Evolutionary conservation across 2,113 vertebrate species (phyloP).

Genomic region (Colistium nudipinnis): DNA sequence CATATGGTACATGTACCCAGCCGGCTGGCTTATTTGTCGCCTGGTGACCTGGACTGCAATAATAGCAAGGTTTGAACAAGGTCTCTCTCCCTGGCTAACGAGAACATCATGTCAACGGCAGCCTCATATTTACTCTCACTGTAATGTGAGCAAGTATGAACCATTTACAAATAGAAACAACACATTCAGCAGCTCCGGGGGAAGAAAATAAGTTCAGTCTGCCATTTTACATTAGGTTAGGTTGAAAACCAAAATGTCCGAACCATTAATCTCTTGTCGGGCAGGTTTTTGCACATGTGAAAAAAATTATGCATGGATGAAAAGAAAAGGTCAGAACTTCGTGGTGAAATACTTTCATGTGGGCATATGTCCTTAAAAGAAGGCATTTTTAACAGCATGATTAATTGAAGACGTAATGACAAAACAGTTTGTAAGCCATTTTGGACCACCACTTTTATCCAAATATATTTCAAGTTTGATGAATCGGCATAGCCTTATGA

Average conservation of each 20-base stretch:
- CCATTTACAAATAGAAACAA: neutral
- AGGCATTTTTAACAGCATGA: too few relatives aligned
- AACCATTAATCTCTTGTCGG: neutral
- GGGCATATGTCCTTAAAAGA: neutral
- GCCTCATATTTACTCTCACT: neutral
- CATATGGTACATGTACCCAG: constrained; percentile 74
- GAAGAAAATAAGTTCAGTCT: neutral
- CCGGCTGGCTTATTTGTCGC: constrained; percentile 67
- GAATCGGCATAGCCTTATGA: neutral
- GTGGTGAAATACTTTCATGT: neutral
- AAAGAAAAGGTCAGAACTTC: neutral
- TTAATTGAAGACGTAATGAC: too few relatives aligned
- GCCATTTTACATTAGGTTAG: neutral
- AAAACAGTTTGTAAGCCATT: neutral
- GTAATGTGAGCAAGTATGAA: constrained; percentile 34
- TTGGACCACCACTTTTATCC: neutral
- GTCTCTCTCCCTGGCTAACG: constrained; percentile 12
- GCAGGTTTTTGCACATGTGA: neutral
- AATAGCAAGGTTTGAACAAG: constrained; percentile 35
- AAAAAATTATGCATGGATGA: neutral
- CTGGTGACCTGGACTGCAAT: constrained; percentile 53
- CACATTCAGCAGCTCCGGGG: neutral
- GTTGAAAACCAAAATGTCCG: neutral
- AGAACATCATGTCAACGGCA: constrained; percentile 13
- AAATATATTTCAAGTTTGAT: too few relatives aligned